Conservation (phyloP, 2,113 vertebrate genomes). For the Barnardius zonarius region DNA sequence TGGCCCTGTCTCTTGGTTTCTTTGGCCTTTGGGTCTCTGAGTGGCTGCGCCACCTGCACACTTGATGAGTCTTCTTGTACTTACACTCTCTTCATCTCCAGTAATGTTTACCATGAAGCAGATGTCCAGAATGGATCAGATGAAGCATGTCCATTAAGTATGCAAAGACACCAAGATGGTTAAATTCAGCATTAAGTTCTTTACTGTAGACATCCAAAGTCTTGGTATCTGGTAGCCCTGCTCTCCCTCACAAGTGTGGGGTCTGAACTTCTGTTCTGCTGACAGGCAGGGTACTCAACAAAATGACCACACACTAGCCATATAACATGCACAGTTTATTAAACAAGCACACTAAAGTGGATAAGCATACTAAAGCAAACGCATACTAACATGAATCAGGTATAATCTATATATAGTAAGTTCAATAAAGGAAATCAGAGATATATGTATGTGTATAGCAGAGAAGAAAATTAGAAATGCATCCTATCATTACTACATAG, state of each 20-base stretch:
- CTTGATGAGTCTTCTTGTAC: neutral
- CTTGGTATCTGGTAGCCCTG: neutral
- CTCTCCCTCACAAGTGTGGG: neutral
- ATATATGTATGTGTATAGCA: neutral
- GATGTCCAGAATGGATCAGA: neutral
- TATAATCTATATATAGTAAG: neutral
- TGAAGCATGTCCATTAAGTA: neutral
- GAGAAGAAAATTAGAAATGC: neutral
- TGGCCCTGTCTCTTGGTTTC: neutral
- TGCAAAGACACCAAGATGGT: neutral
- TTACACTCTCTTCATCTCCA: neutral
- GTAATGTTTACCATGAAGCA: neutral
- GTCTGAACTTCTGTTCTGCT: neutral
- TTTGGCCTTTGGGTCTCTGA: neutral
- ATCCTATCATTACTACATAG: neutral
- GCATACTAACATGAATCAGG: neutral
- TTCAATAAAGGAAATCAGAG: neutral
- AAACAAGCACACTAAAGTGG: neutral
- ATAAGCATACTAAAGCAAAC: neutral
- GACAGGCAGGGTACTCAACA: neutral
- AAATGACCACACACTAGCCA: neutral
- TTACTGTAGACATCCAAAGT: neutral
- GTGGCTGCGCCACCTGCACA: neutral
- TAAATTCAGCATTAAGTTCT: neutral
- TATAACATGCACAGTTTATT: neutral